Base-by-base conservation (phyloP, 2,888 invertebrate species). In the Agonopterix arenella region DNA sequence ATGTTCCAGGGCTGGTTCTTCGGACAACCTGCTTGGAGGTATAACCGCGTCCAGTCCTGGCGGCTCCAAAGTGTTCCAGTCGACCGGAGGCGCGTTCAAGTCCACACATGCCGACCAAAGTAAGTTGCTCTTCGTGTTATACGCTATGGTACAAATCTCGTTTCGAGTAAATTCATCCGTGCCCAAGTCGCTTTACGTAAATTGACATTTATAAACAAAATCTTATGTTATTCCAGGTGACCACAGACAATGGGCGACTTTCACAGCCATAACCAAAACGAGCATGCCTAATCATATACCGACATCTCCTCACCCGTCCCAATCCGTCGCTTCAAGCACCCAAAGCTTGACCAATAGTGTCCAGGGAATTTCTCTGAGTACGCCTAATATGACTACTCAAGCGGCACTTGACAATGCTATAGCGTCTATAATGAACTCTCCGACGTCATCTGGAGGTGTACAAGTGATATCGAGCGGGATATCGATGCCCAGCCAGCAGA, bases 31-130 rank as follows among this genome's bases (percentile, higher is more conserved):
- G 0, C 71, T 88, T 7, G 86, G 86, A 2, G 80, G 83, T 10
- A 84, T 90, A 37, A 89, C 89, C 0, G 90, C 89, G 2, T 89
- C 86, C 47, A 96, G 96, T 86, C 96, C 96, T 13, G 93, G 93
- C 44, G 96, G 96, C 45, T 92, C 95, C 50, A 94, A 95, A 61
- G 95, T 95, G 63, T 98, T 98, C 88, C 97, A 97, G 78, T 97
- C 97, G 0, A 97, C 95, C 49, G 97, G 97, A 46, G 97, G 97
- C 13, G 97, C 97, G 42, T 97, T 98, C 74, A 96, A 97, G 80
- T 96, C 96, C 11, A 94, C 96, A 89, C 96, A 84, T 45, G 80
- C 84, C 56, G 88, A 89, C 60, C 70, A 94, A 40, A 73, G 86
- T 85, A 65, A 56, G 54, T 52, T 42, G 36, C 28, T 28, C 28